Percentiles rank a stretch among this genome's conserved stretches.
Conservation (phyloP, 2,113 vertebrate genomes). For the Sinocyclocheilus anophthalmus region DNA sequence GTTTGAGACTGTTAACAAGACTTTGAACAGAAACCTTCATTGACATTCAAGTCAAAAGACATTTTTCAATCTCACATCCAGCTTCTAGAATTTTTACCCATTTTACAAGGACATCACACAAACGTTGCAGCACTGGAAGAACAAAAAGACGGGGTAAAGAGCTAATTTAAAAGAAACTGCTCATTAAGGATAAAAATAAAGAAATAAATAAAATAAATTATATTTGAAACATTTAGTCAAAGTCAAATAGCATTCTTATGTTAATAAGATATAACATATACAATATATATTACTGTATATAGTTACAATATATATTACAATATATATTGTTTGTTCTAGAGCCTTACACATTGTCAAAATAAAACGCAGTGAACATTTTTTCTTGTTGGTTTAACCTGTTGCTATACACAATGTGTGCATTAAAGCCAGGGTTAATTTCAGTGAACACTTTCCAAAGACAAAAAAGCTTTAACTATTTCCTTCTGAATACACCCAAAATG, state of each 20-base stretch:
- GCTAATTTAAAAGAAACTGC: not conserved
- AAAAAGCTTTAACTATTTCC: not conserved
- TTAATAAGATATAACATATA: not conserved
- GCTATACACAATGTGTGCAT: not conserved
- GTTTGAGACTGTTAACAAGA: slow-evolving; percentile 8
- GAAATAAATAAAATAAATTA: too few species aligned
- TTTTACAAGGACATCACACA: slow-evolving; percentile 22
- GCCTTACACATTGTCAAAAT: not conserved
- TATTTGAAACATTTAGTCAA: too few species aligned
- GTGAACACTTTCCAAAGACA: not conserved
- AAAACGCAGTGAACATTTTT: not conserved
- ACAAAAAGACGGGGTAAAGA: too few species aligned
- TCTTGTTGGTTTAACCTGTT: not conserved
- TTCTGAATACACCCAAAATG: too few species aligned
- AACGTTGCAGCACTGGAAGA: not conserved
- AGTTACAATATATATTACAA: too few species aligned
- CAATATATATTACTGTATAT: not conserved
- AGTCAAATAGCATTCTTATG: too few species aligned
- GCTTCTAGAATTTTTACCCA: not conserved
- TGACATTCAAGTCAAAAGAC: slow-evolving; percentile 3
- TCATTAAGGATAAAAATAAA: not conserved
- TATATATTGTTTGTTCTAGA: not conserved
- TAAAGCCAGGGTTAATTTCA: not conserved
- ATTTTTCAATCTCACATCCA: slow-evolving; percentile 28
- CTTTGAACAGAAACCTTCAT: slow-evolving; percentile 12